Evolutionary conservation across 2,888 invertebrate species (phyloP), one percentile per base, ranked within the genome.

Genomic region (Ditylenchus weischeri): DNA sequence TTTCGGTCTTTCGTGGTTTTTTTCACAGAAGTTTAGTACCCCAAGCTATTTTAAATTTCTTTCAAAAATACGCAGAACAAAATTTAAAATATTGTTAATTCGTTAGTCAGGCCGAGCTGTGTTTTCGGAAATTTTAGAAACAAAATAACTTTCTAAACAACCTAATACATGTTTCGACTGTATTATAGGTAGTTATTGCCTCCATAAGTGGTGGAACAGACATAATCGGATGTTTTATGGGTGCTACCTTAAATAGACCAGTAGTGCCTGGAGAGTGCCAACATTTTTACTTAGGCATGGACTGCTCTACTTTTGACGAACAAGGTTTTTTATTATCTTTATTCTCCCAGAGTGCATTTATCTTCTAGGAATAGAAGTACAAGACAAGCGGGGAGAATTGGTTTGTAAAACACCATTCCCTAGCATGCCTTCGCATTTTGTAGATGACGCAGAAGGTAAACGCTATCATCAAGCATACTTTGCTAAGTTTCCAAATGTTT

Each of bases 221-320:
- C 76, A 87, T 88, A 60, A 86, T 87, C 69, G 86, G 86, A 10
- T 87, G 87, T 78, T 88, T 88, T 79, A 85, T 86, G 82, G 87
- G 87, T 21, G 84, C 84, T 67, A 86, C 85, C 74, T 83, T 85
- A 70, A 84, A 83, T 21, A 76, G 86, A 15, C 87, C 87, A 4
- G 87, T 87, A 13, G 82, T 85, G 74, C 78, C 84, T 48, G 87
- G 87, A n/a, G 86, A 88, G 79, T 86, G 87, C 60, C 87, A 88
- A 79, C 72, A 71, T 65, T 80, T 84, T 51, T 81, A 85, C 68
- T 83, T 88, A 57, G 88, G 87, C 38, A 86, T 87, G 83, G 85
- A 86, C 71, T 83, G 87, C 74, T 83, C 84, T 68, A 84, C 86
- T 64, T 86, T 84, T 83, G 80, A 85, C 74, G 85, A 85, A 57